These are phyloP conservation scores for Scolanthus callimorphus DNA, from an alignment of 92 coral and sea anemone species.

Conservation along the genomic window DNA sequence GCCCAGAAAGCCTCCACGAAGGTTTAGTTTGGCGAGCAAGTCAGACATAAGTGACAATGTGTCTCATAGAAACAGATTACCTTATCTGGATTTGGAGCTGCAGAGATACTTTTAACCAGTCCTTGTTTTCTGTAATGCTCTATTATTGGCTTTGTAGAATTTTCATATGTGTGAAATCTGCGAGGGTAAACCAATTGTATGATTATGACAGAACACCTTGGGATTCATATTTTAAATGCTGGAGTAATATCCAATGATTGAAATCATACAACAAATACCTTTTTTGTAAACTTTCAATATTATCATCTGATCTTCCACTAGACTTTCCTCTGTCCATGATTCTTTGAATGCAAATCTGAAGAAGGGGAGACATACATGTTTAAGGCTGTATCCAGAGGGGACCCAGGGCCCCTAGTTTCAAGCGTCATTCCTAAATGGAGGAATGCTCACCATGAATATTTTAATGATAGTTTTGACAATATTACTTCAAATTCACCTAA, in stretches of 20 bases:
- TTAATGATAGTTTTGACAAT: too few relatives aligned
- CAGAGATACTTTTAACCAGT: slow-evolving; percentile 77
- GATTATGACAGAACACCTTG: not conserved
- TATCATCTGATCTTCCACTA: slow-evolving; percentile 95
- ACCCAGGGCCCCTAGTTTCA: too few relatives aligned
- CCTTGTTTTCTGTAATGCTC: slow-evolving; percentile 70
- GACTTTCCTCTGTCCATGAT: slow-evolving; percentile 86
- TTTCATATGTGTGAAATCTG: slow-evolving; percentile 89
- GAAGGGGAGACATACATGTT: not conserved
- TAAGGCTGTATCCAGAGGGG: too few relatives aligned
- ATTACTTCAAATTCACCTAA: slow-evolving; percentile 86
- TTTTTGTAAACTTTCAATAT: slow-evolving; percentile 80
- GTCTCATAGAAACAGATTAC: too few relatives aligned
- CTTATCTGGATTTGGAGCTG: slow-evolving; percentile 63
- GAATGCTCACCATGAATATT: too few relatives aligned
- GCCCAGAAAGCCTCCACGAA: too few relatives aligned
- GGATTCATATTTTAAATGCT: too few relatives aligned
- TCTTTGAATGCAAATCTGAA: slow-evolving; percentile 82
- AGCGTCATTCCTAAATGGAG: too few relatives aligned
- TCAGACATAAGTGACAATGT: too few relatives aligned
- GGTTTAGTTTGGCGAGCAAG: too few relatives aligned
- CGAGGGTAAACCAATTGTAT: not conserved
- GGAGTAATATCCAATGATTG: too few relatives aligned
- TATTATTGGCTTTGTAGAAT: slow-evolving; percentile 81
- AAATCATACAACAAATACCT: too few relatives aligned